A percentile compares a stretch with the other conserved stretches of the same genome.
phyloP scores from a whole-genome alignment of 2,888 invertebrate species.

The Apamea monoglypha region DNA sequence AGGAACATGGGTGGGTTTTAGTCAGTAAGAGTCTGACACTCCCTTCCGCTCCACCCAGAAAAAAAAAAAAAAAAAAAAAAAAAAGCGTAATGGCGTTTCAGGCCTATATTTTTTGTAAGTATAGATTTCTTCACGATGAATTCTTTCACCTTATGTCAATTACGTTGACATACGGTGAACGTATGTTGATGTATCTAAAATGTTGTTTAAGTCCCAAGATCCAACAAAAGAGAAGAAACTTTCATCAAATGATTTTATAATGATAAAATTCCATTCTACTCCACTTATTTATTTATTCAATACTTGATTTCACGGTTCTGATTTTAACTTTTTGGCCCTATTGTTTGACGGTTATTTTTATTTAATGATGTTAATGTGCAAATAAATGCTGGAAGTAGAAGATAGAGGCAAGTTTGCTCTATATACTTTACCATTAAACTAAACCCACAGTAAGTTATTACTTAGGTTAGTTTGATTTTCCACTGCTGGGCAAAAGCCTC shows the following conservation, averaged over 20 bases:
- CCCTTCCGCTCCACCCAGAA: no score
- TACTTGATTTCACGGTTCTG: background rate
- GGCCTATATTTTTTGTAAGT: background rate
- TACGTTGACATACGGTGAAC: no score
- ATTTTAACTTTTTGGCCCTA: background rate
- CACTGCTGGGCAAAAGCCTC: no score
- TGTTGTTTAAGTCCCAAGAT: background rate
- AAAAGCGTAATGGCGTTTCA: background rate
- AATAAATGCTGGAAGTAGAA: background rate
- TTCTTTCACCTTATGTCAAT: background rate
- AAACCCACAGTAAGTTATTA: background rate
- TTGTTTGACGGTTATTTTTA: background rate
- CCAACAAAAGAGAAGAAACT: background rate
- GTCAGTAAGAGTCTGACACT: no score
- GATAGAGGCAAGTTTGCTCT: background rate
- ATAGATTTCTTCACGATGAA: background rate
- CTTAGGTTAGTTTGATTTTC: no score
- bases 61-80: no score
- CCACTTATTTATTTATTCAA: background rate
- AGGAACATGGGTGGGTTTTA: no score
- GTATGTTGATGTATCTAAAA: background rate
- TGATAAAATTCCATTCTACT: no score
- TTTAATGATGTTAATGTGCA: background rate
- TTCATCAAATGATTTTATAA: constrained; percentile 1
- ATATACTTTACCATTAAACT: background rate